Base-by-base conservation (phyloP, 2,113 vertebrate species). In the Lycaon pictus region DNA sequence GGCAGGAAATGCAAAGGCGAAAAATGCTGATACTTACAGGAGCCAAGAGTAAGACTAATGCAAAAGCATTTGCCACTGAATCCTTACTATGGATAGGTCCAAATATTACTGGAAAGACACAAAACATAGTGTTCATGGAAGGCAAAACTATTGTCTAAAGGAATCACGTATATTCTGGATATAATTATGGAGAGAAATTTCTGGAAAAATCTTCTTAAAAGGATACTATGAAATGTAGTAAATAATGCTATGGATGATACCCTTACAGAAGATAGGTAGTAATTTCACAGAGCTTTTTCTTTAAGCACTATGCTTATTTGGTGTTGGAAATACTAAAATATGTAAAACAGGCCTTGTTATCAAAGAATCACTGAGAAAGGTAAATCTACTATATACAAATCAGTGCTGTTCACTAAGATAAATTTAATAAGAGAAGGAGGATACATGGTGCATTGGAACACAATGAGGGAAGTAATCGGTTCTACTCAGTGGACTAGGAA, bases 161-260 rank as follows among this genome's bases (percentile, higher is more conserved):
- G 32, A 92, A 92, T 43, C 22, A 87, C 25, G 37, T 35, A 20
- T 25, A 88, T 76, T 88, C 37, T 80, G n/a, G 10, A n/a, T 48
- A 88, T 43, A 90, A 67, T 87, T 90, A 82, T 2, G 19, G 27
- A 96, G 35, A 87, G 20, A 80, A 67, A 55, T 67, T 93, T 79
- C 43, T 88, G n/a, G 27, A 76, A 35, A 62, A 80, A 55, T 77
- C 27, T 62, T 55, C 27, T 43, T 63, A 84, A 87, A 80, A 69
- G 13, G 35, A 43, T 53, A 72, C 23, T 43, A 2, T 58, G 56
- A 65, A 53, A 80, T 56, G 15, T 35, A 71, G 48, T 82, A 37
- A 82, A 58, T 32, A 86, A 55, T 43, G 9, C 77, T 90, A n/a
- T 19, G 43, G 35, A 23, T 35, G 27, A 81, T n/a, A 56, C 43